phyloP scores from a whole-genome alignment of 2,888 invertebrate genomes.

The Hemistola chrysoprasaria region DNA sequence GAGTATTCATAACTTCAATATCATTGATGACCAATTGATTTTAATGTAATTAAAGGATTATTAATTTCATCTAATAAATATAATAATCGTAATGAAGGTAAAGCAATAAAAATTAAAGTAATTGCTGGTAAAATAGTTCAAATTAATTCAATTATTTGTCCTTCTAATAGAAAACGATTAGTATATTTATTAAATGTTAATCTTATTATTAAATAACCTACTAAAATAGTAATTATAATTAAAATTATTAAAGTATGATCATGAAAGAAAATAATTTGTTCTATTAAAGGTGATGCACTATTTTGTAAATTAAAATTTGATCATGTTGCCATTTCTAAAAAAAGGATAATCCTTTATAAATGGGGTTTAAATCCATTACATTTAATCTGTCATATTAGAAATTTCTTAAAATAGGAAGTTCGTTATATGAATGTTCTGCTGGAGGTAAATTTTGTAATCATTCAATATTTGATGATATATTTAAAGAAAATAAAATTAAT shows the following conservation, averaged over 20 bases:
- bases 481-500: constrained; percentile 70
- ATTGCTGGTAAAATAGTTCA: constrained; percentile 84
- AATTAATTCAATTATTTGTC: constrained; percentile 84
- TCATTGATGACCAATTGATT: constrained; percentile 86
- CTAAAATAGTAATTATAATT: constrained; percentile 83
- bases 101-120: constrained; percentile 83
- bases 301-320: constrained; percentile 82
- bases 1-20: constrained; percentile 86
- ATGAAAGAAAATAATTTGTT: constrained; percentile 85
- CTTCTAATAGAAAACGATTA: constrained; percentile 81
- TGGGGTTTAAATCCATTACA: constrained; percentile 85
- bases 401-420: constrained; percentile 81
- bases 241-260: constrained; percentile 84
- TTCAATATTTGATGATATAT: constrained; percentile 83
- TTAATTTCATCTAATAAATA: constrained; percentile 84
- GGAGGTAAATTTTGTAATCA: constrained; percentile 82
- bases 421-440: constrained; percentile 82
- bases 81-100: constrained; percentile 83
- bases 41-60: constrained; percentile 80
- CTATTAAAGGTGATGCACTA: constrained; percentile 84
- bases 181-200: constrained; percentile 81
- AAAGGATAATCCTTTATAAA: constrained; percentile 84
- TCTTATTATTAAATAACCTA: constrained; percentile 79
- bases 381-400: constrained; percentile 84
- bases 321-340: constrained; percentile 84